Conservation (phyloP, 92 coral and sea anemone species). For the Porites divaricata region DNA sequence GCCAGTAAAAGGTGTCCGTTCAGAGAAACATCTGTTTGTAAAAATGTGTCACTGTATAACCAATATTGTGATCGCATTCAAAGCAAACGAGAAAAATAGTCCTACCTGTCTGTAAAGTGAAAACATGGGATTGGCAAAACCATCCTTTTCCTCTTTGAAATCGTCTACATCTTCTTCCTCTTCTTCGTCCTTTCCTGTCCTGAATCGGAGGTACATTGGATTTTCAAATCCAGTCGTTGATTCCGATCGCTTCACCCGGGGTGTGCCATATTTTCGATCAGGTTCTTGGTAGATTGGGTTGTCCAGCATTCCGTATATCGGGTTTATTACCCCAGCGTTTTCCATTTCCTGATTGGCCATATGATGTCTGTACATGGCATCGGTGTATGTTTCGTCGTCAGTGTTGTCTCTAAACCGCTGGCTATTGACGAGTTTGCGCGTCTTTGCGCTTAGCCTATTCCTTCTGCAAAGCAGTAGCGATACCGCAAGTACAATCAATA, state of each 20-base stretch:
- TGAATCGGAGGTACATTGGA: conserved; percentile 61
- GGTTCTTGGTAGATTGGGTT: conserved; percentile 65
- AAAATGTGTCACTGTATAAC: too few species aligned
- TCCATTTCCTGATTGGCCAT: conserved; percentile 49
- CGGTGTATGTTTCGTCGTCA: conserved; percentile 71
- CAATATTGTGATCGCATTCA: too few species aligned
- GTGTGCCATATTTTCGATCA: not conserved
- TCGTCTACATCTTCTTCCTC: not conserved
- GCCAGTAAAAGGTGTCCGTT: too few species aligned
- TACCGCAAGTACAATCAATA: conserved; percentile 44
- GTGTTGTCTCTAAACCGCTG: conserved; percentile 3
- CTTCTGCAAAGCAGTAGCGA: conserved; percentile 50
- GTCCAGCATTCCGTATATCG: conserved; percentile 72
- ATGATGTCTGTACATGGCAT: conserved; percentile 83
- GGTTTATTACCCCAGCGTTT: conserved; percentile 63
- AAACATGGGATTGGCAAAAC: conserved; percentile 45
- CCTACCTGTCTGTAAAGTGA: conserved; percentile 18
- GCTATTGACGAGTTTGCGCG: conserved; percentile 4
- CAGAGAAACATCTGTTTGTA: too few species aligned
- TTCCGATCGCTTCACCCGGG: conserved; percentile 9
- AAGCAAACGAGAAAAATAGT: too few species aligned
- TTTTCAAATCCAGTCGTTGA: conserved; percentile 53
- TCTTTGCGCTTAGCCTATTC: conserved; percentile 17
- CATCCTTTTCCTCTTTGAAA: not conserved
- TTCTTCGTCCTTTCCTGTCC: not conserved